phyloP scores from a whole-genome alignment of 2,113 vertebrate species.

The Corythaeola cristata region DNA sequence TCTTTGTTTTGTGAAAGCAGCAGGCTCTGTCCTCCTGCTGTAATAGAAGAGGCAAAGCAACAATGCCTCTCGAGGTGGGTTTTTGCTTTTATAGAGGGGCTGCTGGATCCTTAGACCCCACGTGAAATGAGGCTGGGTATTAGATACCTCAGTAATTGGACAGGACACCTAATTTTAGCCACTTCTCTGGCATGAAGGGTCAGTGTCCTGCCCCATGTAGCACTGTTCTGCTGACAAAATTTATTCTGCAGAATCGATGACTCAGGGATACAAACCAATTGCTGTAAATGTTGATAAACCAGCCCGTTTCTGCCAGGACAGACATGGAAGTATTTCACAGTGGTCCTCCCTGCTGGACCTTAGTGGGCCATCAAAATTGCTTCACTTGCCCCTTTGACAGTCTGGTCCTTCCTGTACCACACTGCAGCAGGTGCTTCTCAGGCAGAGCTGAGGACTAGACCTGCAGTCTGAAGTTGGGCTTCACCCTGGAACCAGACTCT shows the following conservation, averaged over 20 bases:
- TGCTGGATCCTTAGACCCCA: not conserved
- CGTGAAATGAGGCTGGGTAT: not conserved
- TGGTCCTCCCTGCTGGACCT: not conserved
- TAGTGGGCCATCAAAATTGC: too few relatives aligned
- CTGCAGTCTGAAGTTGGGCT: not conserved
- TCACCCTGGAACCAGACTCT: not conserved
- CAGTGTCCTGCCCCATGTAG: not conserved
- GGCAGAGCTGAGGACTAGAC: not conserved
- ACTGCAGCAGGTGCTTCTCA: not conserved
- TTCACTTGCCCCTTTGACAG: not conserved
- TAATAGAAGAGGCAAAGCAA: not conserved
- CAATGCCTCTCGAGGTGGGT: not conserved
- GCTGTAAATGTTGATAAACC: not conserved
- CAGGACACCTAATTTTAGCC: not conserved
- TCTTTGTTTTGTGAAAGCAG: not conserved
- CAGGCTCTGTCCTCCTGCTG: not conserved
- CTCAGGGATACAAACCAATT: not conserved
- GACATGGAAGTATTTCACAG: not conserved
- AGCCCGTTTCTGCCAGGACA: not conserved
- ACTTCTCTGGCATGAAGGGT: not conserved
- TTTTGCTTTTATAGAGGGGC: not conserved
- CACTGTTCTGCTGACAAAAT: not conserved
- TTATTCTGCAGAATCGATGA: not conserved
- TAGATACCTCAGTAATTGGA: not conserved
- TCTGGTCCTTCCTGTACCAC: not conserved